Evolutionary conservation across 1,140 invertebrate genomes (phyloP), one percentile per base, ranked within the genome.

Genomic region (Hylaeus anthracinus): DNA sequence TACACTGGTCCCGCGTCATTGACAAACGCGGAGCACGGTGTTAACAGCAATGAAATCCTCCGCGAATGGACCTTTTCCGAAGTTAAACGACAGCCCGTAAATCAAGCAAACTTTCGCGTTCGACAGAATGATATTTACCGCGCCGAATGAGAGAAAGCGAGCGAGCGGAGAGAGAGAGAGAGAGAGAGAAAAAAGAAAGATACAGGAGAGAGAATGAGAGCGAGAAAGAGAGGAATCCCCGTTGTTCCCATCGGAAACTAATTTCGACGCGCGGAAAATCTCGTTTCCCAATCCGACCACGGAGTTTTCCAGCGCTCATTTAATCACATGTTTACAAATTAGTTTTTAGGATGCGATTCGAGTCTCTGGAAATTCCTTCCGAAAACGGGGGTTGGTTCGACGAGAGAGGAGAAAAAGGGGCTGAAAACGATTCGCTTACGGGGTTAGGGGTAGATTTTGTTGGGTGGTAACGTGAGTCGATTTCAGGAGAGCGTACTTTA

Each of bases 21-120:
- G 74, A 63, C 72, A 66, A 80, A 77, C 82, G 70, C 45, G 71
- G 70, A 55, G 55, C 75, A 83, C 63, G 53, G 70, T 84, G 83
- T 84, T 85, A 85, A 85, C 83, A 79, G 67, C 79, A 72, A 80
- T 84, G 83, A 80, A 85, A 84, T 75, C 51, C 61, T 80, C 56
- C 71, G 37, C 60, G 67, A 60, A 58, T 58, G 77, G 41, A 73
- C 70, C 70, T 65, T 53, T 64, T 73, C 61, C 65, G 61, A 56
- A 80, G 72, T 84, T 84, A 84, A 74, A 83, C 75, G 51, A 55
- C 56, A 60, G 58, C 71, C 65, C 53, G 60, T 72, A 84, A 72
- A 70, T 74, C 55, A 61, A 70, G 5, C 9, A 58, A 45, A 26
- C 39, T 53, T 15, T 76, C 48, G n/a, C 15, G 53, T 48, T 39